phyloP scores from a whole-genome alignment of 2,113 vertebrate species.

The Takifugu flavidus region DNA sequence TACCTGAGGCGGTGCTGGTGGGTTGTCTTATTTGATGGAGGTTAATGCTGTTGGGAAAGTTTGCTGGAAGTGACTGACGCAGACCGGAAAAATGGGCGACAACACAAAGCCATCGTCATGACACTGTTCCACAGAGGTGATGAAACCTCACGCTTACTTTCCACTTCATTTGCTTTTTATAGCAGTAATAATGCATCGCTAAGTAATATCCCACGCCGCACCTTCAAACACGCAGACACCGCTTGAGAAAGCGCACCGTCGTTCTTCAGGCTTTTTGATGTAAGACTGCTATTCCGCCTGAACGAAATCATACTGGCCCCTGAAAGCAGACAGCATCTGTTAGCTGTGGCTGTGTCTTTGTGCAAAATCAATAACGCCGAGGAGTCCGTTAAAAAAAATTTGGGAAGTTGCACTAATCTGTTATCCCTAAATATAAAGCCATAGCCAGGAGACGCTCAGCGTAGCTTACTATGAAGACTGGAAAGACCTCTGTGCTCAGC shows the following conservation, averaged over 20 bases:
- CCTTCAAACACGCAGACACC: slow-evolving; percentile 21
- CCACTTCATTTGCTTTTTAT: slow-evolving; percentile 53
- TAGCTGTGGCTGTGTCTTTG: slow-evolving; percentile 8
- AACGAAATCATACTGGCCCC: slow-evolving; percentile 46
- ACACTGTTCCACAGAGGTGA: slow-evolving; percentile 45
- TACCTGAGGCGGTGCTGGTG: slow-evolving; percentile 45
- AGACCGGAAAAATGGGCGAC: slow-evolving; percentile 45
- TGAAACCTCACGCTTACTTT: slow-evolving; percentile 39
- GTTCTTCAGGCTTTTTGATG: slow-evolving; percentile 48
- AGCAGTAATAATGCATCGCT: slow-evolving; percentile 38
- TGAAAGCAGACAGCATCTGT: slow-evolving; percentile 34
- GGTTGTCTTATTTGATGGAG: slow-evolving; percentile 35
- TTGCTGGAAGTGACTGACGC: slow-evolving; percentile 35
- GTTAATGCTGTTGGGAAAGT: slow-evolving; percentile 30
- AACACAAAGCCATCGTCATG: slow-evolving; percentile 42
- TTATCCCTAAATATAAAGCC: neutral
- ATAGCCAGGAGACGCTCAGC: neutral
- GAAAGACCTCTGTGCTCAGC: neutral
- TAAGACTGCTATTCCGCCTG: slow-evolving; percentile 48
- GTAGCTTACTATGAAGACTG: slow-evolving; percentile 2
- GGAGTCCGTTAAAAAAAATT: slow-evolving; percentile 7
- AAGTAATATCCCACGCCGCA: slow-evolving; percentile 29
- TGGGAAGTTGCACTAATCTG: neutral
- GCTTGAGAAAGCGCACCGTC: slow-evolving; percentile 42
- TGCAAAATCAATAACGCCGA: slow-evolving; percentile 8